Conservation (phyloP, 2,797 vertebrate species). For the Sebastes kiyomatsui region DNA sequence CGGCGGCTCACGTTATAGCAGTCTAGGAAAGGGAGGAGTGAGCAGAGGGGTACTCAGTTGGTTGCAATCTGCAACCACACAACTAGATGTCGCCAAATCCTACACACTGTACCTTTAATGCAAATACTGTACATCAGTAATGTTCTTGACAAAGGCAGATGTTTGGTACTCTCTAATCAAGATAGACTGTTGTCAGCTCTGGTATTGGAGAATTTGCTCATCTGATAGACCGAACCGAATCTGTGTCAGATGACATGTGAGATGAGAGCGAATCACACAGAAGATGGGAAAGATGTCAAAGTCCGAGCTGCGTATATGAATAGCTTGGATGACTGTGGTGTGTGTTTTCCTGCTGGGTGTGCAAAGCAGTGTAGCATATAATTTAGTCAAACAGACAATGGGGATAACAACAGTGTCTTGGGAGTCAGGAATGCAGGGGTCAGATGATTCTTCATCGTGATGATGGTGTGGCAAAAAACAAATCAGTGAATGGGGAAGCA, state of each 20-base stretch:
- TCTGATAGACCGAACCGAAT: neutral
- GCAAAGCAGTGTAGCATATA: slow-evolving; percentile 31
- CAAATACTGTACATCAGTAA: neutral
- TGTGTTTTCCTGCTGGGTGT: slow-evolving; percentile 17
- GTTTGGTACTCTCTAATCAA: neutral
- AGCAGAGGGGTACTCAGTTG: too few relatives aligned
- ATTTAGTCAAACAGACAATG: slow-evolving; percentile 25
- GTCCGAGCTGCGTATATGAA: neutral
- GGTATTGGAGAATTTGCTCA: neutral
- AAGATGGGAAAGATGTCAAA: neutral
- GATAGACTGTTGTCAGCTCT: neutral
- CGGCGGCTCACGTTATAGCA: too few relatives aligned
- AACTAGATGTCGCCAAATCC: too few relatives aligned
- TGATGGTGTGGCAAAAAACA: neutral
- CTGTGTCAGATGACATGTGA: neutral
- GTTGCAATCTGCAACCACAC: too few relatives aligned
- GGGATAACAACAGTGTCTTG: neutral
- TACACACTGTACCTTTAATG: too few relatives aligned
- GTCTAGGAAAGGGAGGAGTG: too few relatives aligned
- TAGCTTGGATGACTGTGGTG: slow-evolving; percentile 17
- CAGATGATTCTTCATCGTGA: slow-evolving; percentile 6
- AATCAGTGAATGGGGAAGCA: neutral
- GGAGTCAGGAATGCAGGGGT: slow-evolving; percentile 27
- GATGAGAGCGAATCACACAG: neutral
- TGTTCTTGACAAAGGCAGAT: neutral